A percentile compares a stretch with the other conserved stretches of the same genome.
Evolutionary conservation across 2,888 invertebrate species (phyloP).

Genomic region (Catonia carolina): DNA sequence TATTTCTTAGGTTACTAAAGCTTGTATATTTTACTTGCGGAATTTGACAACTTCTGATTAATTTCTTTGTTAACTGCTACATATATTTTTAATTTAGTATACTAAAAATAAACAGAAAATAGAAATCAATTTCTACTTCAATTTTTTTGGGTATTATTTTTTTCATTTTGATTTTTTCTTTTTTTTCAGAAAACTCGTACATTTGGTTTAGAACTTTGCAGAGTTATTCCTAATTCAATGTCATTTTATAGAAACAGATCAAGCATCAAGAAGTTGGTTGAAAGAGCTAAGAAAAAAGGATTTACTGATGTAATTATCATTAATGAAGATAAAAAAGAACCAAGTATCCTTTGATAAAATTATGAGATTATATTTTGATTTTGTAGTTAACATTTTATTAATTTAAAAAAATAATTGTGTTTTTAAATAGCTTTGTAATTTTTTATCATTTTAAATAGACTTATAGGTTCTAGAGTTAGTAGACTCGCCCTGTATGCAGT

Average conservation of each 20-base stretch:
- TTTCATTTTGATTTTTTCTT: slow-evolving; percentile 14
- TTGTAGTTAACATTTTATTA: slow-evolving; percentile 5
- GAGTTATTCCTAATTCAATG: slow-evolving; percentile 87
- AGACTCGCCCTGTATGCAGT: no score
- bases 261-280: slow-evolving; percentile 87
- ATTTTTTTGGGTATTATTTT: neutral
- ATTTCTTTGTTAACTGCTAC: neutral
- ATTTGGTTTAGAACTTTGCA: slow-evolving; percentile 84
- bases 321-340: slow-evolving; percentile 88
- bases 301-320: slow-evolving; percentile 87
- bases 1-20: no score
- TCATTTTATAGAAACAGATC: slow-evolving; percentile 81
- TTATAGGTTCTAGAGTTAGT: no score
- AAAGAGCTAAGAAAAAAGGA: slow-evolving; percentile 69
- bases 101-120: neutral
- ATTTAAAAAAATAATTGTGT: neutral
- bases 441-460: slow-evolving; percentile 18
- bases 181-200: slow-evolving; percentile 66
- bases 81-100: neutral
- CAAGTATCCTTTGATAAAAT: slow-evolving; percentile 51
- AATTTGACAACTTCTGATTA: no score
- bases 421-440: slow-evolving; percentile 10
- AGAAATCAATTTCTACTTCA: slow-evolving; percentile 9
- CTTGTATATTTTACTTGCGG: no score
- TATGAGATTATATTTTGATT: slow-evolving; percentile 33